Evolutionary conservation across 2,797 vertebrate genomes (phyloP), one percentile per base, ranked within the genome.

Genomic region (Sitta carolinensis): DNA sequence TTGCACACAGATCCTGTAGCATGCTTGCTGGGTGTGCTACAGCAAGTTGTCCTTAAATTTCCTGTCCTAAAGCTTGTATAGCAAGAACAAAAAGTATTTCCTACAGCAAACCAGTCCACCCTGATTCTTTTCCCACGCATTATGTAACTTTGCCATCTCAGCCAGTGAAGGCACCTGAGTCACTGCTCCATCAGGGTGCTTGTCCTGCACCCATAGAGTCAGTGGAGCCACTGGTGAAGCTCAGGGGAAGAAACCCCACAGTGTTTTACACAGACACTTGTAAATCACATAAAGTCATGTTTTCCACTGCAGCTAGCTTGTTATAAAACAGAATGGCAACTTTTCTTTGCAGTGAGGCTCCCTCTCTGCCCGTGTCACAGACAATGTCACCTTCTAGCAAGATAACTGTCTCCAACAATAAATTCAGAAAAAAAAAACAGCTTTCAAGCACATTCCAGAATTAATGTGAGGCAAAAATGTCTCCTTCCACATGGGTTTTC

Each of bases 401-500:
- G 76, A 81, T 40, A 83, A 73, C 73, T 87, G 84, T 87, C 82
- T 66, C 42, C 36, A 92, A 55, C 43, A 84, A 81, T 81, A 86
- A 87, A 57, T 52, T 89, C 47, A 79, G 87, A 40, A 72, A 11
- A 40, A 72, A 11, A 43, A 10, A 17, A 0, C 21, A 61, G n/a
- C 47, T 92, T 95, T 93, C 61, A 73, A 89, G 43, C 62, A 76
- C n/a, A 84, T 81, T 68, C 87, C 51, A 76, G 82, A 95, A 87
- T 73, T 91, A 87, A 93, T 92, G 30, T 81, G 32, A 87, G 43
- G 62, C 29, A 92, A 86, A 93, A 81, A 85, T 47, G 43, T 63
- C 80, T 92, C 62, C 52, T 92, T 95, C 47, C 62, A 85, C 69
- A n/a, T 23, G 40, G 43, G 29, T 68, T 95, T 90, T 90, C 62